Base-by-base conservation (phyloP, 2,797 vertebrate species). In the Tenualosa ilisha region DNA sequence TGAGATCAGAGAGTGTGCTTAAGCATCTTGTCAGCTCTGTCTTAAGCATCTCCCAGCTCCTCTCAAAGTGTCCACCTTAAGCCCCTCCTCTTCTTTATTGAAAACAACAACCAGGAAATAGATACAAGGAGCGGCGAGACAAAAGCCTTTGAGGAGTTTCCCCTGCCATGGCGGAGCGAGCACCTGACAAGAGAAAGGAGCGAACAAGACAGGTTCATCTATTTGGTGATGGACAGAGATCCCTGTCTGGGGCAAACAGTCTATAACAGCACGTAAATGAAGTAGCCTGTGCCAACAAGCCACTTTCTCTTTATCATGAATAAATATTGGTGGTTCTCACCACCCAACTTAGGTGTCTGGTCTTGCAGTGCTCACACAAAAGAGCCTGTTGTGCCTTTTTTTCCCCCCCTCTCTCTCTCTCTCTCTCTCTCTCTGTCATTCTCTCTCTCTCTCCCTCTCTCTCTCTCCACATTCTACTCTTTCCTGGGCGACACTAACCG, bases 201-300 rank as follows among this genome's bases (percentile, higher is more conserved):
- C 89, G 91, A 92, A 87, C 72, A 11, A 91, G 94, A 95, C 94
- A 94, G 93, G 89, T 94, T 91, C 93, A 94, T 94, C 93, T 92
- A 82, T 90, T 89, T 87, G 91, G 89, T 91, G 91, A 93, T 81
- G 81, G 91, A 93, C 91, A 88, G 88, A 91, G 91, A 93, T 92
- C 91, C 92, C 91, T 87, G 89, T 88, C 91, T 86, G 92, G 88
- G 89, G 87, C 92, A 93, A 93, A 94, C 89, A 95, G 93, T 95
- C 93, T 91, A 94, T 96, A 95, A 95, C 89, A 90, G 89, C 91
- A 95, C 94, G 93, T 93, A 94, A 95, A 96, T 94, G 92, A 96
- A 96, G 94, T 93, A 92, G 91, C 92, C 91, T 94, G 91, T 89
- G 91, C 92, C 95, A 96, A 96, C 94, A 96, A 86, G 88, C 86